Conservation (phyloP, 2,888 invertebrate species). For the Hirtodrosophila confusa region DNA sequence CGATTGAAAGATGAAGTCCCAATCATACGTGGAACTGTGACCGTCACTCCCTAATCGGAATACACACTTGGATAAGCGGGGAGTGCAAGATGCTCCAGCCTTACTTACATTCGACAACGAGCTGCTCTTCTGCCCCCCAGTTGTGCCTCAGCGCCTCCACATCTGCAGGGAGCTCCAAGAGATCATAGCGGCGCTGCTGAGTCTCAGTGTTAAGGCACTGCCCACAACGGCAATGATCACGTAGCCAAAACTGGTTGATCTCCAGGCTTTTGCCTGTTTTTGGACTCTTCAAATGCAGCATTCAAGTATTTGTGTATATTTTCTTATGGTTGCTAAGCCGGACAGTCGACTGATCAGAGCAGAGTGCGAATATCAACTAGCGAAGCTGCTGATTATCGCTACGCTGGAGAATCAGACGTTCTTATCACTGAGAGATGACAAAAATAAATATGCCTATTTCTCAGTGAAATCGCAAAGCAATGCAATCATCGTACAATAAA, state of each 20-base stretch:
- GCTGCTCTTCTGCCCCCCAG: conserved; percentile 71
- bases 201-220: conserved; percentile 87
- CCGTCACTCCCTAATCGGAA: conserved; percentile 51
- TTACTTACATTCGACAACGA: conserved; percentile 86
- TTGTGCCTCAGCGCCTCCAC: conserved; percentile 81
- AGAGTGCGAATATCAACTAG: conserved; percentile 22
- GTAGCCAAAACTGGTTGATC: conserved; percentile 80
- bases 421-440: conserved; percentile 39
- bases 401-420: not conserved
- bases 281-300: conserved; percentile 65
- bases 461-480: not conserved
- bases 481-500: too few relatives aligned
- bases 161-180: conserved; percentile 86
- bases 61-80: not conserved
- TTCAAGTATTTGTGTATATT: conserved; percentile 20
- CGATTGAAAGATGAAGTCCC: conserved; percentile 47
- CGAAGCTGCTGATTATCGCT: conserved; percentile 7
- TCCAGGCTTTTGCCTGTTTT: conserved; percentile 58
- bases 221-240: conserved; percentile 85
- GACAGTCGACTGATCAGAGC: conserved; percentile 10
- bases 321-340: not conserved
- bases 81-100: too few relatives aligned
- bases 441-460: not conserved
- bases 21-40: conserved; percentile 54
- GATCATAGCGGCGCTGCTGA: conserved; percentile 86